These are phyloP conservation scores for Thalassarche chlororhynchos DNA, from an alignment of 2,113 vertebrate genomes.

Conservation along the genomic window DNA sequence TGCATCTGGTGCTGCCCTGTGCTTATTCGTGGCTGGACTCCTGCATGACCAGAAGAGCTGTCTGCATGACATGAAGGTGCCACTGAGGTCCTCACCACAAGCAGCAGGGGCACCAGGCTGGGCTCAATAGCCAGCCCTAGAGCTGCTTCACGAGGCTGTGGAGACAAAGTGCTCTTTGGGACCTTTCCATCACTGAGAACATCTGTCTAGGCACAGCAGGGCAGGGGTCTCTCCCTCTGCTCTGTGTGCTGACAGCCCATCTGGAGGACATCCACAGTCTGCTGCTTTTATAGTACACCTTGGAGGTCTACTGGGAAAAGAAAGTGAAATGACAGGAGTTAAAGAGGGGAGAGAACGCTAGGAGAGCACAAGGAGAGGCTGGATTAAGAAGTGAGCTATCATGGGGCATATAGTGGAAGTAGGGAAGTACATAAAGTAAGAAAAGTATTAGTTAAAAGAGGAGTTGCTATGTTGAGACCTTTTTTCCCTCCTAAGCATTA, in stretches of 20 bases:
- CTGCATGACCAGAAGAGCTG: neutral
- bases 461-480: neutral
- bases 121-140: neutral
- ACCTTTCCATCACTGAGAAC: neutral
- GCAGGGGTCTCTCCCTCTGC: neutral
- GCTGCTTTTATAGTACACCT: neutral
- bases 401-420: neutral
- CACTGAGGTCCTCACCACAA: neutral
- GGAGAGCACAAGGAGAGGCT: neutral
- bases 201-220: accelerated
- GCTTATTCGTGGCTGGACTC: neutral
- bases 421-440: neutral
- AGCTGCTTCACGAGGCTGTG: neutral
- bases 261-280: neutral
- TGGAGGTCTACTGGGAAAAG: neutral
- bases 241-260: neutral
- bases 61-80: neutral
- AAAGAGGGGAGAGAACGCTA: neutral
- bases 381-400: neutral
- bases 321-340: neutral
- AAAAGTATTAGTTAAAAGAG: neutral
- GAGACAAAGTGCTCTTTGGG: neutral
- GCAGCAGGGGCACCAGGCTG: neutral
- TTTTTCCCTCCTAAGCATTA: neutral
- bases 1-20: neutral